These are phyloP conservation scores for Aphodius granarius DNA, from an alignment of 2,888 invertebrate species.

Conservation along the genomic window DNA sequence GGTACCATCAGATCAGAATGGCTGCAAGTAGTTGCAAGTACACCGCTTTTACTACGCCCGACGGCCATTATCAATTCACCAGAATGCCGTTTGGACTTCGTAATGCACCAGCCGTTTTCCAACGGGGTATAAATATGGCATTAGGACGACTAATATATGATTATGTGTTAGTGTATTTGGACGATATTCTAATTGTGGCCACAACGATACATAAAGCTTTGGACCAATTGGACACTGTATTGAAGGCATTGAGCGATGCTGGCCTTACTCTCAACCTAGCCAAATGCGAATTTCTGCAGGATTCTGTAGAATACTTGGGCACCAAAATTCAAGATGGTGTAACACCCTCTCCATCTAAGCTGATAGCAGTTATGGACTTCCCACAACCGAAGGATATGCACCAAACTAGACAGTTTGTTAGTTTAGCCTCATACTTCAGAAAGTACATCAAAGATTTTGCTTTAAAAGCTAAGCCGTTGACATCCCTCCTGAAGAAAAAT, in stretches of 20 bases:
- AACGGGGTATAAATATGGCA: constrained; percentile 31
- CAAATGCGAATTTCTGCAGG: constrained; percentile 11
- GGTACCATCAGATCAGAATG: constrained; percentile 34
- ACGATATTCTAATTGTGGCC: constrained; percentile 31
- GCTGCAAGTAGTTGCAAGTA: constrained; percentile 27
- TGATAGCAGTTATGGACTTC: constrained; percentile 28
- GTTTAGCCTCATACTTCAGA: background rate
- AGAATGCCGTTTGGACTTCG: constrained; percentile 36
- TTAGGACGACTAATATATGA: constrained; percentile 24
- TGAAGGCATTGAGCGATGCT: constrained; percentile 10
- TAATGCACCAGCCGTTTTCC: constrained; percentile 36
- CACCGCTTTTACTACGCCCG: constrained; percentile 34
- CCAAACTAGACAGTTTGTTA: constrained; percentile 1
- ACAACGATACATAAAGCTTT: constrained; percentile 14
- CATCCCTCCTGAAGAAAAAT: constrained; percentile 1
- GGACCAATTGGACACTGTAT: background rate
- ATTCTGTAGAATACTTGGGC: constrained; percentile 29
- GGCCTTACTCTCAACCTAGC: constrained; percentile 17
- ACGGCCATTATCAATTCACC: constrained; percentile 35
- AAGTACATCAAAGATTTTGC: constrained; percentile 3
- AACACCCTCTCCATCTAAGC: constrained; percentile 33
- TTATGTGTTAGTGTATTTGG: constrained; percentile 33
- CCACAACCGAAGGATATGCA: constrained; percentile 27
- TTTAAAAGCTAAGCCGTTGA: constrained; percentile 1
- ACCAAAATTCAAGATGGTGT: constrained; percentile 32